Percentiles rank a stretch among this genome's conserved stretches.
Conservation (phyloP, 2,888 invertebrate species). For the Philonicus albiceps region DNA sequence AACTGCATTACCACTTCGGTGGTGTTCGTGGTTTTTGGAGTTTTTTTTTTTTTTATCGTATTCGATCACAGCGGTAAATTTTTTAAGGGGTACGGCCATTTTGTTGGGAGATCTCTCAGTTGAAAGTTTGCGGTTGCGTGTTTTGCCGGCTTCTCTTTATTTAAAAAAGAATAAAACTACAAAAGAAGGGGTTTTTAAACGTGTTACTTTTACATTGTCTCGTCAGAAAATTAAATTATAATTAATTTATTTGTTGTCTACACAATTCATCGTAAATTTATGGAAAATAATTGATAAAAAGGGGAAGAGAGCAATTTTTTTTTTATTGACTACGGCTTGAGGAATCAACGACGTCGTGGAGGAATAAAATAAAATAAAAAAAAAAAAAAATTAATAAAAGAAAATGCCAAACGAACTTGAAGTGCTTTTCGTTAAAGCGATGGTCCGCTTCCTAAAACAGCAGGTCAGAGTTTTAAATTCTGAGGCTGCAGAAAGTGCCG, state of each 20-base stretch:
- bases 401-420: conserved; percentile 60
- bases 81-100: not conserved
- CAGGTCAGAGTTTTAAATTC: conserved; percentile 56
- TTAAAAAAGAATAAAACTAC: no score
- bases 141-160: not conserved
- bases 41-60: not conserved
- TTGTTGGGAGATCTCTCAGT: not conserved
- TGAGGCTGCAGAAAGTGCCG: conserved; percentile 67
- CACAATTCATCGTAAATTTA: no score
- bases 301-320: no score
- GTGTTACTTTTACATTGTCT: not conserved
- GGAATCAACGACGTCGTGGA: no score
- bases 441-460: conserved; percentile 59
- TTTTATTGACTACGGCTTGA: no score
- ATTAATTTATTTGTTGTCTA: no score
- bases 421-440: conserved; percentile 60
- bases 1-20: no score
- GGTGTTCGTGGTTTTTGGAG: no score
- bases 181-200: not conserved
- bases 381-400: not conserved
- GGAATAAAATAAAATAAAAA: not conserved
- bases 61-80: not conserved
- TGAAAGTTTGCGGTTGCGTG: not conserved
- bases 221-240: no score
- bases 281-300: no score